These are phyloP conservation scores for Myotis yumanensis DNA, from an alignment of 2,113 vertebrate genomes.

Conservation along the genomic window DNA sequence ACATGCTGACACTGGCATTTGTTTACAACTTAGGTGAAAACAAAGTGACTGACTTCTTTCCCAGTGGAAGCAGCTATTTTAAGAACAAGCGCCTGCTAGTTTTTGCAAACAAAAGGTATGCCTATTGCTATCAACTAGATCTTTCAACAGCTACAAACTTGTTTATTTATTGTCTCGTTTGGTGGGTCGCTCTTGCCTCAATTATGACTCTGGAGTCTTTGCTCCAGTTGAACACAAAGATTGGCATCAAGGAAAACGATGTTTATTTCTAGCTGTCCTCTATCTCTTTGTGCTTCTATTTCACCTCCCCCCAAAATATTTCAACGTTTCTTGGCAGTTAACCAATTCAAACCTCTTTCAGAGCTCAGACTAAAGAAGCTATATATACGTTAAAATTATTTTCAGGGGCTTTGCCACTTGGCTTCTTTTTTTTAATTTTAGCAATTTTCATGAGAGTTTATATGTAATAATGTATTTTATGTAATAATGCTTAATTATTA, in stretches of 20 bases:
- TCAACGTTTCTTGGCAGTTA: background rate
- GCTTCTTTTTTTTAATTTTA: conserved; percentile 34
- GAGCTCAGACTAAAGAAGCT: background rate
- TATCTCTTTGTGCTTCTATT: background rate
- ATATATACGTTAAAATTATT: background rate
- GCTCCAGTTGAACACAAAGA: background rate
- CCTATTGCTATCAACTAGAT: background rate
- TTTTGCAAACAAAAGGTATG: background rate
- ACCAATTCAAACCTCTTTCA: background rate
- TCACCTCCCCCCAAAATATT: background rate
- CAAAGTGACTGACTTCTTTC: background rate
- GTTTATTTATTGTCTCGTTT: background rate
- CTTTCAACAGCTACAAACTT: background rate
- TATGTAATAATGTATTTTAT: conserved; percentile 59
- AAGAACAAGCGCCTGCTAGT: background rate
- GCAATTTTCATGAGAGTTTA: conserved; percentile 53
- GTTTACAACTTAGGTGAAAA: background rate
- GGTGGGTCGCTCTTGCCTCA: background rate
- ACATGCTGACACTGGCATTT: background rate
- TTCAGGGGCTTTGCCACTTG: conserved; percentile 19
- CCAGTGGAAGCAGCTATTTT: background rate
- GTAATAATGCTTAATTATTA: conserved; percentile 69
- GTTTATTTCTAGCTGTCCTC: background rate
- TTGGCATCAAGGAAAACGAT: background rate
- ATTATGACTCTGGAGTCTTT: background rate